Evolutionary conservation across 2,113 vertebrate species (phyloP), one percentile per base, ranked within the genome.

Genomic region (Aspidoscelis tigris): DNA sequence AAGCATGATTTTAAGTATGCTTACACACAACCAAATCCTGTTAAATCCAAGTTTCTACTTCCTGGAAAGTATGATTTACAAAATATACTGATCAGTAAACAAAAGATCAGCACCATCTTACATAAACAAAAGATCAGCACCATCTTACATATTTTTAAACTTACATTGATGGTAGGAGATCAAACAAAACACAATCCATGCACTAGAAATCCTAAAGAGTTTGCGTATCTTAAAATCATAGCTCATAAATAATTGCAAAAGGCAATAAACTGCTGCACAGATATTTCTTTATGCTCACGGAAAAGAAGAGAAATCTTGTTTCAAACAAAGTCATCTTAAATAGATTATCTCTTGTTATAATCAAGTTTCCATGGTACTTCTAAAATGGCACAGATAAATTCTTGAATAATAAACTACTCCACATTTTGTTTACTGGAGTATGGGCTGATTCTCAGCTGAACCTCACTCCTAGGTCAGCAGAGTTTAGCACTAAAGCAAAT

Each of bases 61-160:
- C 26, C 41, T 66, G 14, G 20, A 33, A 82, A 73, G 53, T 81
- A 61, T 47, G 16, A 87, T 86, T 89, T 89, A 74, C 93, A 93
- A 89, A 88, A 91, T 44, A 84, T 77, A 26, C 24, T 65, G 39
- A 21, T 18, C 6, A 88, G 73, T 76, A 91, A n/a, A 74, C 55
- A 86, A 69, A 87, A 24, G 80, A 87, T 6, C 24, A 2, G 14
- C 0, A 61, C 61, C 33, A 69, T 64, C 33, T 20, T 68, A 14
- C 83, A 89, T 76, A 61, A n/a, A 74, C 55, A 86, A 69, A 87
- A 24, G 80, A 87, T 6, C 24, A 2, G 14, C 74, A 84, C 47
- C 76, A 87, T 80, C 12, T 24, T 73, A 89, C 16, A 68, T 86
- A 50, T 87, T 90, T 92, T 91, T 24, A 22, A 44, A 65, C 7